Conservation (phyloP, 37 sponge, comb jelly and placozoan species). For the Petrosia ficiformis region DNA sequence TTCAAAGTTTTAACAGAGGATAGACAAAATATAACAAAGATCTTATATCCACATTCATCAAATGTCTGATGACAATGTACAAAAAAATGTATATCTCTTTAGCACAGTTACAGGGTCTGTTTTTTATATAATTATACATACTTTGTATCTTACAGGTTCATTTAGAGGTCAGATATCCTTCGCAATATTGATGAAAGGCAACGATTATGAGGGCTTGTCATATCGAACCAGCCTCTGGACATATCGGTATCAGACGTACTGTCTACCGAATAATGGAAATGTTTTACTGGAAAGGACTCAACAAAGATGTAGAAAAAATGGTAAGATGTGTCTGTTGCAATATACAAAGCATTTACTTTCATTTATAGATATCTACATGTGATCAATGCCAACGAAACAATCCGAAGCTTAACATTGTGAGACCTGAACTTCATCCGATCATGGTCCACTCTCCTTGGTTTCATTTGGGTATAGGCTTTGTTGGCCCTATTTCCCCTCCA, state of each 20-base stretch:
- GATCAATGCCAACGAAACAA: conserved; percentile 44
- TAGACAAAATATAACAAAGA: too few relatives aligned
- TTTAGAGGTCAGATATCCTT: too few relatives aligned
- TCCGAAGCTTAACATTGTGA: conserved; percentile 17
- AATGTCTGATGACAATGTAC: too few relatives aligned
- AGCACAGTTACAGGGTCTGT: too few relatives aligned
- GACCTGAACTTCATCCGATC: conserved; percentile 42
- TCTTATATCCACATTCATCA: too few relatives aligned
- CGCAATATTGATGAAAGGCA: too few relatives aligned
- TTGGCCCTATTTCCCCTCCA: conserved; percentile 43
- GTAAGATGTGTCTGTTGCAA: not conserved
- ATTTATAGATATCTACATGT: not conserved
- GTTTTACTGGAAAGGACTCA: conserved; percentile 15
- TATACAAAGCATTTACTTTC: not conserved
- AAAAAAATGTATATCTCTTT: too few relatives aligned
- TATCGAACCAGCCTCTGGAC: conserved; percentile 33
- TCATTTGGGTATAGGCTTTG: conserved; percentile 47
- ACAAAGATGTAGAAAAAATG: not conserved
- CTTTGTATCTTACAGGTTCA: too few relatives aligned
- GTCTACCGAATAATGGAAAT: conserved; percentile 18
- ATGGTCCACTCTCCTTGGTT: conserved; percentile 21
- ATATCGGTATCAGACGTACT: conserved; percentile 26
- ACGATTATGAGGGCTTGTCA: conserved; percentile 28
- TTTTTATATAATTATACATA: too few relatives aligned
- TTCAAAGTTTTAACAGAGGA: too few relatives aligned